Evolutionary conservation across 2,113 vertebrate species (phyloP).

Genomic region (Barnardius zonarius): DNA sequence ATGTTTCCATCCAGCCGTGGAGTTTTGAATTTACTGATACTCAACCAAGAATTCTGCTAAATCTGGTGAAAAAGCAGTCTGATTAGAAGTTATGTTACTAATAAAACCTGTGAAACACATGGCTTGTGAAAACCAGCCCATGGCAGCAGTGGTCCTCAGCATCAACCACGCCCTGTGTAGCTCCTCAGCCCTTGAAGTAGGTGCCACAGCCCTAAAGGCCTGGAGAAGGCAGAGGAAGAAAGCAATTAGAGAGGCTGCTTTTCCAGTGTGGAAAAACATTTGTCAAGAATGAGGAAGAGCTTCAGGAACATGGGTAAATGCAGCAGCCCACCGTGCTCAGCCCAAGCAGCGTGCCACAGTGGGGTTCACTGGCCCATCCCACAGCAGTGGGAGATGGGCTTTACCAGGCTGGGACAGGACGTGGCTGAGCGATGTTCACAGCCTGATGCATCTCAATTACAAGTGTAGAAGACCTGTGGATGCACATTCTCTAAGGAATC

Average conservation of each 20-base stretch:
- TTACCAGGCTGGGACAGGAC: not conserved
- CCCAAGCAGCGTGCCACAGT: fast-evolving
- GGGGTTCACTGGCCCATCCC: not conserved
- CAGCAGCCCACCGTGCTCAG: fast-evolving
- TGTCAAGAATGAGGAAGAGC: not conserved
- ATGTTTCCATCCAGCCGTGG: not conserved
- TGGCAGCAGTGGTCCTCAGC: not conserved
- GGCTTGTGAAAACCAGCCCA: not conserved
- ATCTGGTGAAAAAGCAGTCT: not conserved
- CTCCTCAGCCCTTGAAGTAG: fast-evolving
- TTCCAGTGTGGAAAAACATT: not conserved
- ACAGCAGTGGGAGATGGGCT: not conserved
- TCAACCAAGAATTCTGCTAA: not conserved
- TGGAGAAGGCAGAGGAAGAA: not conserved
- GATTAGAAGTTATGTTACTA: not conserved
- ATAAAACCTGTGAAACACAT: fast-evolving
- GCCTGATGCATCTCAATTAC: not conserved
- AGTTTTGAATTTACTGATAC: not conserved
- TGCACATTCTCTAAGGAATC: not conserved
- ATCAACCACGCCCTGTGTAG: fast-evolving
- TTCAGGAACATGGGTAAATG: not conserved
- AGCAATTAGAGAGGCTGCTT: not conserved
- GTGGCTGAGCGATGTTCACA: not conserved
- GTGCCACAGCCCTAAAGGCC: not conserved
- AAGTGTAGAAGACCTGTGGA: not conserved